These are phyloP conservation scores for Acleris emargana DNA, from an alignment of 2,888 invertebrate genomes.

Conservation along the genomic window DNA sequence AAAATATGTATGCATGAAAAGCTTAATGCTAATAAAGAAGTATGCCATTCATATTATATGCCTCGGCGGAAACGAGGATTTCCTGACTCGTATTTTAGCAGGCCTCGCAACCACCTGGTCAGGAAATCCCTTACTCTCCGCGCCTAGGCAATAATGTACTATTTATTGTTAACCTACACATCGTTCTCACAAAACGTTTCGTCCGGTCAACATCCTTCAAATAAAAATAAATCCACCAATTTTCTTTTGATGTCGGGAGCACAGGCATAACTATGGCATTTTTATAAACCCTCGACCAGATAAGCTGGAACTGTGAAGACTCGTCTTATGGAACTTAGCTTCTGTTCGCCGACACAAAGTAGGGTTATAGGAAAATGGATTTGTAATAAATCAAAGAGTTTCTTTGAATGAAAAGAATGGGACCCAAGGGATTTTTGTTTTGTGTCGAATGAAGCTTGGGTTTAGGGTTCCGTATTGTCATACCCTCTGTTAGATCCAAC, in stretches of 20 bases:
- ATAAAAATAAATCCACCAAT: not conserved
- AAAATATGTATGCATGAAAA: too few relatives aligned
- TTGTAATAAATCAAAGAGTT: conserved; percentile 39
- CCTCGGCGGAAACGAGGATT: too few relatives aligned
- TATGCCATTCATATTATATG: too few relatives aligned
- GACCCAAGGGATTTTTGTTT: conserved; percentile 31
- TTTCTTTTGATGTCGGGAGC: conserved; percentile 17
- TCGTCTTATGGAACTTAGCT: conserved; percentile 2
- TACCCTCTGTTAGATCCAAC: not conserved
- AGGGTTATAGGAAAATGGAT: conserved; percentile 32
- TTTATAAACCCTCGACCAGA: conserved; percentile 8
- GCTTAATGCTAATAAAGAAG: too few relatives aligned
- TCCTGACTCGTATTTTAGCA: too few relatives aligned
- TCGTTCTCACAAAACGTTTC: not conserved
- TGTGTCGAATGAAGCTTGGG: conserved; percentile 5
- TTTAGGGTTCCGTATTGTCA: conserved; percentile 10
- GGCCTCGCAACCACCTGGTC: too few relatives aligned
- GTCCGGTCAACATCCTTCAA: not conserved
- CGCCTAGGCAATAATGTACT: too few relatives aligned
- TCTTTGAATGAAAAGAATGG: conserved; percentile 36
- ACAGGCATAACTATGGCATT: conserved; percentile 12
- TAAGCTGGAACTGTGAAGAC: not conserved
- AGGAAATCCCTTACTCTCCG: too few relatives aligned
- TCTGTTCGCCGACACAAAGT: conserved; percentile 24
- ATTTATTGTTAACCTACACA: not conserved